phyloP scores from a whole-genome alignment of 2,113 vertebrate genomes.

The Ciconia boyciana region DNA sequence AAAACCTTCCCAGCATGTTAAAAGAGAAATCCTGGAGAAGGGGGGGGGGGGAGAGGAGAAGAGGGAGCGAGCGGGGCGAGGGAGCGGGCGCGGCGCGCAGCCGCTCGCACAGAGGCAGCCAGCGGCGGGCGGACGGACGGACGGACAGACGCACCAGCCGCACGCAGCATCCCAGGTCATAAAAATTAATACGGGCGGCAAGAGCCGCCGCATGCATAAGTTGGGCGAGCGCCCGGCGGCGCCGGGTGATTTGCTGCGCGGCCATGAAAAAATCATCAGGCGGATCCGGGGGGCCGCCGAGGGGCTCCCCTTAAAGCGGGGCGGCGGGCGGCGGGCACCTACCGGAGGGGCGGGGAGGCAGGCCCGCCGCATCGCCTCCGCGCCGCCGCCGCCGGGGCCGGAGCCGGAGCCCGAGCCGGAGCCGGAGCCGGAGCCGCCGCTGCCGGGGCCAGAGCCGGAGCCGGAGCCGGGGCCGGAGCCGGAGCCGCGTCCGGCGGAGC shows the following conservation, averaged over 20 bases:
- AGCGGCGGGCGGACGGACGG: neutral
- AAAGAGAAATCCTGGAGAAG: slow-evolving; percentile 65
- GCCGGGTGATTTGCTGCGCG: slow-evolving; percentile 86
- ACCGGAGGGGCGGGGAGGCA: slow-evolving; percentile 97
- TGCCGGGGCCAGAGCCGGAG: slow-evolving; percentile 56
- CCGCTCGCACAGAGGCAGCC: neutral
- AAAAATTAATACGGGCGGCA: slow-evolving; percentile 92
- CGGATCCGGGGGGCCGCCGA: slow-evolving; percentile 14
- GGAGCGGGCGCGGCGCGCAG: neutral
- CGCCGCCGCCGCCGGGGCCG: slow-evolving; percentile 79
- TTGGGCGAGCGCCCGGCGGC: slow-evolving; percentile 72
- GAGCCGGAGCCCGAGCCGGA: slow-evolving; percentile 10
- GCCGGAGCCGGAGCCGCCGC: slow-evolving; percentile 48
- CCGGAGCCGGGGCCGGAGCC: neutral
- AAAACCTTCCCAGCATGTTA: slow-evolving; percentile 76
- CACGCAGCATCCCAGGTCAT: slow-evolving; percentile 89
- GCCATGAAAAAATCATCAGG: slow-evolving; percentile 91
- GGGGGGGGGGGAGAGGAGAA: slow-evolving; percentile 27
- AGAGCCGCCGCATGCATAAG: slow-evolving; percentile 89
- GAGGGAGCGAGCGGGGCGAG: neutral
- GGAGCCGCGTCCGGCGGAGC: slow-evolving; percentile 60
- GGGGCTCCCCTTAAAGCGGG: slow-evolving; percentile 82
- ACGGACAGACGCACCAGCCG: neutral
- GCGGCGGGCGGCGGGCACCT: slow-evolving; percentile 91
- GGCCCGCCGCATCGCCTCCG: slow-evolving; percentile 92